A percentile compares a stretch with the other conserved stretches of the same genome.
These are phyloP conservation scores for Anhinga anhinga DNA, from an alignment of 2,113 vertebrate species.

Conservation along the genomic window DNA sequence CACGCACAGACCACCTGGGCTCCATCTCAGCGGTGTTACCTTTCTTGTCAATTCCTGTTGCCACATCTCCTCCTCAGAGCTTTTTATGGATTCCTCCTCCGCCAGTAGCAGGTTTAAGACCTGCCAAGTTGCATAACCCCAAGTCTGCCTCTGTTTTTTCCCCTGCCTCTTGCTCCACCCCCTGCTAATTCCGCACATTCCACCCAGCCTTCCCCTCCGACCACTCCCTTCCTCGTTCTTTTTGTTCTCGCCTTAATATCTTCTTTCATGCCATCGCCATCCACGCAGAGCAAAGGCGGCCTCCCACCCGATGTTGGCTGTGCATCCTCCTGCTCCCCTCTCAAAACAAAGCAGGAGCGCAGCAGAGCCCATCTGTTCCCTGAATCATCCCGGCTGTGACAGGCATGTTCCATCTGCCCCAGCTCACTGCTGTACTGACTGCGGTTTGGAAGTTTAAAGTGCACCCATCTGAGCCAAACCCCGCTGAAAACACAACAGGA, in stretches of 20 bases:
- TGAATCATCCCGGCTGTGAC: conserved; percentile 27
- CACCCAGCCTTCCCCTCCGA: background rate
- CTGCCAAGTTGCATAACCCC: conserved; percentile 12
- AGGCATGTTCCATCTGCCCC: conserved; percentile 25
- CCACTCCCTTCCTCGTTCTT: conserved; percentile 36
- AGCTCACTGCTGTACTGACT: background rate
- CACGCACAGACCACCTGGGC: background rate
- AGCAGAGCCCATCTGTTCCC: conserved; percentile 39
- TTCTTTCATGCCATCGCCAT: background rate
- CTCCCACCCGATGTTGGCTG: background rate
- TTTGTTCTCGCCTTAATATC: background rate
- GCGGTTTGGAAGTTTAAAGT: conserved; percentile 2
- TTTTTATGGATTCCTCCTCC: conserved; percentile 1
- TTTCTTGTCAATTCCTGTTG: background rate
- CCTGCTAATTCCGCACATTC: conserved; percentile 55
- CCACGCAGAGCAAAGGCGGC: background rate
- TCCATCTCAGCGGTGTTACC: background rate
- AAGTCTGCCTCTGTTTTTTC: background rate
- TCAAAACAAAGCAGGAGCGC: background rate
- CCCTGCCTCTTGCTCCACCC: conserved; percentile 45
- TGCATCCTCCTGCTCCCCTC: background rate
- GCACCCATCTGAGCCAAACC: background rate
- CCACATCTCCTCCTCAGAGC: background rate
- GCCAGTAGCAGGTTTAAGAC: background rate
- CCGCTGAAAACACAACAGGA: background rate